Evolutionary conservation across 1,140 invertebrate genomes (phyloP).

Genomic region (Platyscapa corneri): DNA sequence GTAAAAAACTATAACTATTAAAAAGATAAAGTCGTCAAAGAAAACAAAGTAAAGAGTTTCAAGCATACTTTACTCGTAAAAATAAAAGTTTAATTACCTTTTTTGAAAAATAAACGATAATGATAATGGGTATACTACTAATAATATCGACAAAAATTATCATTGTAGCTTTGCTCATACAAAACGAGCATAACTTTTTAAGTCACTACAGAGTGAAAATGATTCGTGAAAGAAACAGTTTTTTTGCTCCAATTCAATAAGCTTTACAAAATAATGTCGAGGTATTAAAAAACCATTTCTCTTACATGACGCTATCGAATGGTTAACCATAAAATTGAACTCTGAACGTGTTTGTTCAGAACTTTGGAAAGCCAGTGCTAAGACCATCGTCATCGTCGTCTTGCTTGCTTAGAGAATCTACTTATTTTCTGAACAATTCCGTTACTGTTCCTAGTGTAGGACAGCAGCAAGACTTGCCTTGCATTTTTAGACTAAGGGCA

Average conservation of each 20-base stretch:
- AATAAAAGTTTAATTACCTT: not conserved
- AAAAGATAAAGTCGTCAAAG: not conserved
- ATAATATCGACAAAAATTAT: not conserved
- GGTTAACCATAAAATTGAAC: too few relatives aligned
- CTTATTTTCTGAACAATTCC: not conserved
- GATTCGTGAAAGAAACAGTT: too few relatives aligned
- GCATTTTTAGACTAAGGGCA: constrained; percentile 70
- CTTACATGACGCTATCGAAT: too few relatives aligned
- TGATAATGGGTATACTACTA: not conserved
- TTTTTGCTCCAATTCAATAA: too few relatives aligned
- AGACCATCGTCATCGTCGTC: not conserved
- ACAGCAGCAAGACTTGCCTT: not conserved
- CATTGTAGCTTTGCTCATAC: not conserved
- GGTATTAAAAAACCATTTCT: too few relatives aligned
- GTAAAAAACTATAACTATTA: not conserved
- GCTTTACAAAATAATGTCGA: too few relatives aligned
- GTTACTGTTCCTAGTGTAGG: too few relatives aligned
- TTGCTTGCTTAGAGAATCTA: not conserved
- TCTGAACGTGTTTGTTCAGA: too few relatives aligned
- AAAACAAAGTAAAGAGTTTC: not conserved
- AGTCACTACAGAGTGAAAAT: too few relatives aligned
- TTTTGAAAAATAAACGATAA: not conserved
- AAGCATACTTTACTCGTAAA: too few relatives aligned
- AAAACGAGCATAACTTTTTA: not conserved
- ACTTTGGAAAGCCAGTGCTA: too few relatives aligned